phyloP scores from a whole-genome alignment of 2,797 vertebrate species.

The Arremon brunneinucha region DNA sequence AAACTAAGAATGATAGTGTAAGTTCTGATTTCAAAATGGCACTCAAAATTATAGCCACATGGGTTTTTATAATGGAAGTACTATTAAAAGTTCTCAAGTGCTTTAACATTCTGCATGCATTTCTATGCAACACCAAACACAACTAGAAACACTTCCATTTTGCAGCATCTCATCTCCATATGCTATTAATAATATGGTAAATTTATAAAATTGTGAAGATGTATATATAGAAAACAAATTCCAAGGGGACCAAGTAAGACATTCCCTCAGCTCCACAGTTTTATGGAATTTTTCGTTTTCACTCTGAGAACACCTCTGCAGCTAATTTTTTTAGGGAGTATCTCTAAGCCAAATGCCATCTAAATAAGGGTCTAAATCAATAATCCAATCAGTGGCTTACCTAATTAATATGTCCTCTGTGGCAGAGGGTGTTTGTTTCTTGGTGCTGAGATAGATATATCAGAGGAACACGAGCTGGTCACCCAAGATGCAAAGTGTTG shows the following conservation, averaged over 20 bases:
- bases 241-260: not conserved
- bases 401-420: not conserved
- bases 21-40: not conserved
- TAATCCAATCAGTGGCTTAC: not conserved
- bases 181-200: not conserved
- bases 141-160: not conserved
- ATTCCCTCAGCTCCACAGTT: not conserved
- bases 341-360: not conserved
- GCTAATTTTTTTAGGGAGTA: not conserved
- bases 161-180: not conserved
- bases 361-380: not conserved
- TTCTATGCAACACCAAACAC: not conserved
- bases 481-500: not conserved
- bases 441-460: not conserved
- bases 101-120: not conserved
- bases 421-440: not conserved
- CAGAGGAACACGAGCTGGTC: not conserved
- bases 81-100: not conserved
- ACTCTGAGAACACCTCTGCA: not conserved
- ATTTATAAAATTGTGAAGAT: not conserved
- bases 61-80: not conserved
- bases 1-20: not conserved
- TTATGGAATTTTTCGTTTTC: not conserved
- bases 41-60: not conserved
- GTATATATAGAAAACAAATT: not conserved